Evolutionary conservation across 2,888 invertebrate species (phyloP).

Genomic region (Neuroscelio doddi): DNA sequence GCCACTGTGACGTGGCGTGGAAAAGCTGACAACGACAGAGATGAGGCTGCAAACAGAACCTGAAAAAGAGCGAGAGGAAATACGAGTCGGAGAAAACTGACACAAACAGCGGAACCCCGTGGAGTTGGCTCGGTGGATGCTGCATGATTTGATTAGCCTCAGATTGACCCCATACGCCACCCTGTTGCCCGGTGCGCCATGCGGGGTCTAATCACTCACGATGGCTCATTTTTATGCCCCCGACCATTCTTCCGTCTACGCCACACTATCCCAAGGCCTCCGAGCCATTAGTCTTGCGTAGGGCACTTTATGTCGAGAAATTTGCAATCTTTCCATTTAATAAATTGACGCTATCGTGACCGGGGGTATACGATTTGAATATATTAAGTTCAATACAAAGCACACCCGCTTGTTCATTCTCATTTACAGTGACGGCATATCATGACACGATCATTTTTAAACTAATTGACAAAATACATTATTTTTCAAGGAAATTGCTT

Average conservation of each 20-base stretch:
- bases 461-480: slow-evolving; percentile 18
- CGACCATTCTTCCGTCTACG: slow-evolving; percentile 43
- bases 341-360: slow-evolving; percentile 65
- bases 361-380: slow-evolving; percentile 68
- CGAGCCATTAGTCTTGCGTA: slow-evolving; percentile 69
- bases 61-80: slow-evolving; percentile 44
- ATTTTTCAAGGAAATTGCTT: no score
- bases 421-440: slow-evolving; percentile 53
- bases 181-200: slow-evolving; percentile 50
- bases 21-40: slow-evolving; percentile 14
- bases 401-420: slow-evolving; percentile 24
- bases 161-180: slow-evolving; percentile 69
- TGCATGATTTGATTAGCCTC: slow-evolving; percentile 73
- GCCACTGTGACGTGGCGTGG: slow-evolving; percentile 23
- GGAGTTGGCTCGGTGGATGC: slow-evolving; percentile 54
- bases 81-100: slow-evolving; percentile 36
- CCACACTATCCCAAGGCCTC: slow-evolving; percentile 51
- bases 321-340: slow-evolving; percentile 72
- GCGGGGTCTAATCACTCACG: slow-evolving; percentile 63
- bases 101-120: slow-evolving; percentile 43
- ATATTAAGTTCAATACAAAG: slow-evolving; percentile 58
- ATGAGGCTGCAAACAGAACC: slow-evolving; percentile 35
- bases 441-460: slow-evolving; percentile 47
- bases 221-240: slow-evolving; percentile 57
- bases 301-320: slow-evolving; percentile 71